phyloP scores from a whole-genome alignment of 2,888 invertebrate genomes.

The Apomyelois bistriatella region DNA sequence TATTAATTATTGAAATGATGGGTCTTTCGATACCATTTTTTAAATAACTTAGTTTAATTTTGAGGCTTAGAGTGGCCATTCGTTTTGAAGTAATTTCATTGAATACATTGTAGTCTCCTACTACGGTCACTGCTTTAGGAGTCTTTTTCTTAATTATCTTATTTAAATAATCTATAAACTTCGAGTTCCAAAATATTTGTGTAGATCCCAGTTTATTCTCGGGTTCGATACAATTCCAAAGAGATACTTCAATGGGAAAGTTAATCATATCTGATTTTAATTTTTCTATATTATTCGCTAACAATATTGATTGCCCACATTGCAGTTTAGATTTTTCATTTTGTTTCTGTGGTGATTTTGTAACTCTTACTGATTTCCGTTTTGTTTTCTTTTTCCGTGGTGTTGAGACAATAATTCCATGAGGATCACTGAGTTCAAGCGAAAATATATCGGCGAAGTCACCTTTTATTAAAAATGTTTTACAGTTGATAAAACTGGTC shows the following conservation, averaged over 20 bases:
- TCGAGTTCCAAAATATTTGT: conserved; percentile 48
- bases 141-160: conserved; percentile 26
- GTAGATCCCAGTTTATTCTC: conserved; percentile 43
- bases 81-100: conserved; percentile 48
- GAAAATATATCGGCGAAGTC: conserved; percentile 57
- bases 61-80: conserved; percentile 48
- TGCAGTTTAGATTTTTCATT: conserved; percentile 27
- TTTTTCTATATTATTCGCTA: conserved; percentile 33
- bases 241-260: conserved; percentile 49
- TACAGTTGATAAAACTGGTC: conserved; percentile 39
- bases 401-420: conserved; percentile 22
- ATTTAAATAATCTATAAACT: conserved; percentile 44
- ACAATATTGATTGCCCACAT: conserved; percentile 39
- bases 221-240: conserved; percentile 39
- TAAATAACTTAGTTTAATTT: conserved; percentile 43
- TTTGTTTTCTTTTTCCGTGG: conserved; percentile 33
- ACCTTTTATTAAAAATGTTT: conserved; percentile 43
- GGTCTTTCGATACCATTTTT: conserved; percentile 32
- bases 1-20: conserved; percentile 23
- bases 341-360: background rate
- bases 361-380: conserved; percentile 21
- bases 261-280: conserved; percentile 48
- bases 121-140: conserved; percentile 28
- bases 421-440: conserved; percentile 44
- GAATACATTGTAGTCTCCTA: conserved; percentile 43